A percentile compares a stretch with the other conserved stretches of the same genome.
These are phyloP conservation scores for Suncus etruscus DNA, from an alignment of 2,113 vertebrate species.

Conservation along the genomic window DNA sequence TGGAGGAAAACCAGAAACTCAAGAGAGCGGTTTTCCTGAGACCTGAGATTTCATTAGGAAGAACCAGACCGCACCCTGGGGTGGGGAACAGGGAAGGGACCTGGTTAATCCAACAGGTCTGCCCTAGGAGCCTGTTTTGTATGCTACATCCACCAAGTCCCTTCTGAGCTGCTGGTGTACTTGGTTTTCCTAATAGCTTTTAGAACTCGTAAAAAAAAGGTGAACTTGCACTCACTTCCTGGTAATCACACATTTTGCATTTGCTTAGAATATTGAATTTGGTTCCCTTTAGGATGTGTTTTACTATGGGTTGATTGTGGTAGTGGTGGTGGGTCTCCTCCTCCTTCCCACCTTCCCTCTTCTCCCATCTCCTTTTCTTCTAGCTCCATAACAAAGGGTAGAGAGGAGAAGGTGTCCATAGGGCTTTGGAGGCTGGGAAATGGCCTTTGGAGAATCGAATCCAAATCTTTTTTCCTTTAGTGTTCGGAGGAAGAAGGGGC, in stretches of 20 bases:
- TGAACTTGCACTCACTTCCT: background rate
- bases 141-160: background rate
- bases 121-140: constrained; percentile 26
- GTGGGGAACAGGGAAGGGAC: too few relatives aligned
- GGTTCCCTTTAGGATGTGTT: background rate
- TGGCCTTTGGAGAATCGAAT: background rate
- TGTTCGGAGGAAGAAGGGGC: too few relatives aligned
- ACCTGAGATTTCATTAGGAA: too few relatives aligned
- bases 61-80: too few relatives aligned
- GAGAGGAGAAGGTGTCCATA: background rate
- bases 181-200: constrained; percentile 47
- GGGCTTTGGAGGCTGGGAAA: background rate
- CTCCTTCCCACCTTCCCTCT: too few relatives aligned
- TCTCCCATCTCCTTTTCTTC: too few relatives aligned
- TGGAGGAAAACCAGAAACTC: too few relatives aligned
- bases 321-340: too few relatives aligned
- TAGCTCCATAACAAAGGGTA: background rate
- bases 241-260: background rate
- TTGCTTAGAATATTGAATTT: background rate
- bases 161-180: constrained; percentile 1
- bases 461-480: too few relatives aligned
- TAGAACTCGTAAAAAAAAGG: constrained; percentile 42
- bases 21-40: too few relatives aligned
- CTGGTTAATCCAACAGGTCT: too few relatives aligned
- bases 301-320: background rate